Base-by-base conservation (phyloP, 2,888 invertebrate species). In the Sipha maydis region DNA sequence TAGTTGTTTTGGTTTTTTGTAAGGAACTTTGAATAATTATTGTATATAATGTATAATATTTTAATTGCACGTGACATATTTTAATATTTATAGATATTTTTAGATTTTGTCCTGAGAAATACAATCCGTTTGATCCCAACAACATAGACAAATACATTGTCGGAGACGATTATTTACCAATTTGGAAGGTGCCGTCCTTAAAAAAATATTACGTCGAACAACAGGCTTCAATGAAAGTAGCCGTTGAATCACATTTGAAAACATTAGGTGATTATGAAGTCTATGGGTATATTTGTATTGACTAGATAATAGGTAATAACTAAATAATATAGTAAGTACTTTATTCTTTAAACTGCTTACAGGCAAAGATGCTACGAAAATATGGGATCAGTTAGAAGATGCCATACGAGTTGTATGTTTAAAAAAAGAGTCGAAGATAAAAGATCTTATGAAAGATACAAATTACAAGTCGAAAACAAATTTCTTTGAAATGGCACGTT, bases 401-500 rank as follows among this genome's bases (percentile, higher is more conserved):
- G 95, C 97, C 0, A 96, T 99, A 83, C 93, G 94, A 34, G 94
- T 94, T 91, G 94, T 94, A 79, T 93, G 95, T 75, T 91, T 95
- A 48, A 93, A 93, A 78, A 97, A 97, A 91, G 97, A 97, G 91
- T 92, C 93, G 38, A 92, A 94, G 84, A 94, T 98, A 54, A 93
- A 94, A 56, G 93, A 94, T 38, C 93, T 94, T 38, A 92, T 95
- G 3, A 92, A 92, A 90, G n/a, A n/a, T n/a, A n/a, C n/a, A n/a
- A 92, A 92, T 7, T 94, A 93, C 90, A 92, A 93, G 88, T 94
- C 94, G 0, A 92, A 93, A 76, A 92, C 93, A 31, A 96, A 96
- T 91, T 99, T 98, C 92, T 99, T 99, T 92, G 99, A 99, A 92
- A 93, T 99, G 93, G 96, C 98, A 92, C 94, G 99, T 56, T 97